Percentiles rank a stretch among this genome's conserved stretches.
Conservation (phyloP, 2,888 invertebrate species). For the Gastracanthus pulcherrimus region DNA sequence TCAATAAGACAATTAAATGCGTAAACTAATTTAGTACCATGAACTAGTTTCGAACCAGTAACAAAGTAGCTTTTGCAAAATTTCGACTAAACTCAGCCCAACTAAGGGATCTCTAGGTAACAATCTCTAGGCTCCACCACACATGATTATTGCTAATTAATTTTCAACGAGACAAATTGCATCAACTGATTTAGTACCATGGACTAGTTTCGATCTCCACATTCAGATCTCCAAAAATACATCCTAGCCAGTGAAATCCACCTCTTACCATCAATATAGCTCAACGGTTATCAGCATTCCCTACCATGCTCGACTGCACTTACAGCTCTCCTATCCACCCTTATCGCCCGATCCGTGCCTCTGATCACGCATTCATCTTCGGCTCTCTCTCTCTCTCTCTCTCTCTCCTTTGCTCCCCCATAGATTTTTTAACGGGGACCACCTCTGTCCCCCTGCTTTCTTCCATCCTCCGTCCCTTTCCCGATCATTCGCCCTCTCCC, state of each 20-base stretch:
- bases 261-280: neutral
- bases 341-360: neutral
- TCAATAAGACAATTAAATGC: too few species aligned
- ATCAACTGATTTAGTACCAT: too few species aligned
- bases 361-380: conserved; percentile 3
- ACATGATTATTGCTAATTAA: too few species aligned
- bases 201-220: too few species aligned
- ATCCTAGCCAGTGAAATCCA: too few species aligned
- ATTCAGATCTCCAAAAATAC: too few species aligned
- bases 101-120: too few species aligned
- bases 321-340: neutral
- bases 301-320: neutral
- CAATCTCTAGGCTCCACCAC: too few species aligned
- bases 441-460: neutral
- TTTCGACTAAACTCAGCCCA: too few species aligned
- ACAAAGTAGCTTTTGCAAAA: too few species aligned
- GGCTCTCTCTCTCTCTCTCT: neutral
- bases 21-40: neutral
- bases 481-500: conserved; percentile 6
- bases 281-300: neutral
- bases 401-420: neutral
- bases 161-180: too few species aligned
- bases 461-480: neutral
- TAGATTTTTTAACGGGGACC: neutral
- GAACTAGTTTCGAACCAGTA: neutral